Evolutionary conservation across 1,140 invertebrate genomes (phyloP).

Genomic region (Lordiphosa collinella): DNA sequence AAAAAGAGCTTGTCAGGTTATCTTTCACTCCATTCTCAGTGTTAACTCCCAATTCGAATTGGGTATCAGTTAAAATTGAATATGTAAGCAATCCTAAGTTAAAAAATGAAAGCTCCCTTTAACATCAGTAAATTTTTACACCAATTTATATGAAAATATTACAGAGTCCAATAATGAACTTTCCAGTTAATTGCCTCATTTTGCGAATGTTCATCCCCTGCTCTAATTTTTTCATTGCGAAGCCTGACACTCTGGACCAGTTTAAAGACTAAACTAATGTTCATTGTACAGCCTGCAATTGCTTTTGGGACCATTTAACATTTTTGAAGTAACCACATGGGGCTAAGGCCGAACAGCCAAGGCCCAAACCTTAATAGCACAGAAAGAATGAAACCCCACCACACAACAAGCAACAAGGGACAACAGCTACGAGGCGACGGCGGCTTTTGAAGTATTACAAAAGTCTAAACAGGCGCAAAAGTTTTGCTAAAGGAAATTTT

Average conservation of each 20-base stretch:
- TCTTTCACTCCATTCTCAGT: no score
- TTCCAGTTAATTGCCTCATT: no score
- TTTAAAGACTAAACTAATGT: slow-evolving; percentile 16
- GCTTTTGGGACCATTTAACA: slow-evolving; percentile 72
- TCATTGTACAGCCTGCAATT: slow-evolving; percentile 50
- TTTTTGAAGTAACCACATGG: slow-evolving; percentile 71
- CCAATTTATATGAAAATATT: no score
- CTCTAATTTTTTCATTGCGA: background rate
- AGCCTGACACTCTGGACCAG: background rate
- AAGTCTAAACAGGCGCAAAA: slow-evolving; percentile 69
- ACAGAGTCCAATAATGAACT: background rate
- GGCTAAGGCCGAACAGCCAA: slow-evolving; percentile 47
- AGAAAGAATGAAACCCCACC: slow-evolving; percentile 2
- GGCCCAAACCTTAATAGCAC: slow-evolving; percentile 14
- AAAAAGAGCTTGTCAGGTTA: no score
- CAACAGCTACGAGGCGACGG: background rate
- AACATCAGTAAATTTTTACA: no score
- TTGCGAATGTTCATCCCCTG: background rate
- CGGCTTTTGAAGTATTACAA: slow-evolving; percentile 64
- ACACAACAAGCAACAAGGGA: slow-evolving; percentile 35
- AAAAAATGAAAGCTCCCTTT: no score
- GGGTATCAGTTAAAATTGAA: no score
- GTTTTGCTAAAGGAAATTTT: slow-evolving; percentile 64
- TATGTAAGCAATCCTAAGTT: no score
- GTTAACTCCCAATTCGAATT: no score